Base-by-base conservation (phyloP, 2,888 invertebrate genomes). In the Drosophila diplacantha region DNA sequence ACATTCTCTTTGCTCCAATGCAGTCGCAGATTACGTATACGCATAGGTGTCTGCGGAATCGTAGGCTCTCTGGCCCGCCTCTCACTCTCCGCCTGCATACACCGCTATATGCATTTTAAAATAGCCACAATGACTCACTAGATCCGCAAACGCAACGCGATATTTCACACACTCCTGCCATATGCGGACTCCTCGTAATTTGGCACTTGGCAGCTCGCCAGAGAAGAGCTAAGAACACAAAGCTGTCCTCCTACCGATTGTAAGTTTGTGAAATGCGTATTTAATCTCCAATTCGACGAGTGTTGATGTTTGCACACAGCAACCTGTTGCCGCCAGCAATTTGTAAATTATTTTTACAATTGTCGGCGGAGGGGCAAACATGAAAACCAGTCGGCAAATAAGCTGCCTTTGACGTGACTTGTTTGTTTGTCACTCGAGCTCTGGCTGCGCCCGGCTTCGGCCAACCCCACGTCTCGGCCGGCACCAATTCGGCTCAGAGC, bases 151-250 rank as follows among this genome's bases (percentile, higher is more conserved):
- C n/a, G 32, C 51, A 39, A 9, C 41, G 59, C 47, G 32, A 59
- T 52, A 22, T 66, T 59, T 68, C 60, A 32, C 65, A 65, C 68
- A 59, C 65, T 69, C 37, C 43, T 59, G 62, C 46, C 38, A 60
- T 75, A 66, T 69, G 51, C 64, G 69, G 82, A 73, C 75, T 77
- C 43, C 44, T 44, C 59, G 41, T 61, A 56, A 69, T 77, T 71
- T 69, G 81, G 64, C 81, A 71, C 64, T 63, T 61, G 76, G 70
- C 76, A 73, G 26, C 11, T 35, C 26, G 60, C 51, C 60, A 60
- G 44, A n/a, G 34, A 53, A 47, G 52, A 22, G 47, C 16, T 43
- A 22, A 56, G 24, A 50, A 49, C 58, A 44, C 37, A 26, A 46
- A 35, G n/a, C 26, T 11, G 35, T 34, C 43, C 34, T 39, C 24